Percentiles rank a stretch among this genome's conserved stretches.
Conservation (phyloP, 2,888 invertebrate genomes). For the Cabera pusaria region DNA sequence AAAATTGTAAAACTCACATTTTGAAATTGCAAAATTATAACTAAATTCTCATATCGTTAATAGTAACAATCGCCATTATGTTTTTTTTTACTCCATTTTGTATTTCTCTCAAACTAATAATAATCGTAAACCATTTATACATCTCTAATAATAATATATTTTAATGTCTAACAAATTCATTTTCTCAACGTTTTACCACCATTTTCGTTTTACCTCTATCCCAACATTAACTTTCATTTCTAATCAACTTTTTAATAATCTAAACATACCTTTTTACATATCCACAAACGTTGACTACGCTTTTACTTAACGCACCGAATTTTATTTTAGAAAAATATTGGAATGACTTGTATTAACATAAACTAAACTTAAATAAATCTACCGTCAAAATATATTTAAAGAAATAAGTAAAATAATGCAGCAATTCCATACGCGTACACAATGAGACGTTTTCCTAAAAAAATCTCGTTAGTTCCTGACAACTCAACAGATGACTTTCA, state of each 20-base stretch:
- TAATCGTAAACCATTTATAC: slow-evolving; percentile 82
- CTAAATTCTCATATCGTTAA: slow-evolving; percentile 83
- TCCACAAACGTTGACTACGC: slow-evolving; percentile 69
- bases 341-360: slow-evolving; percentile 64
- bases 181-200: slow-evolving; percentile 75
- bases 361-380: slow-evolving; percentile 44
- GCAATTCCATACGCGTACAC: slow-evolving; percentile 59
- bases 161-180: slow-evolving; percentile 82
- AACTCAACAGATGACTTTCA: too few relatives aligned
- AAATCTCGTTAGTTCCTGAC: too few relatives aligned
- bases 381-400: slow-evolving; percentile 40
- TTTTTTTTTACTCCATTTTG: slow-evolving; percentile 60
- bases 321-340: slow-evolving; percentile 73
- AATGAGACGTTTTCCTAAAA: too few relatives aligned
- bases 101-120: slow-evolving; percentile 78
- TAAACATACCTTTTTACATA: slow-evolving; percentile 80
- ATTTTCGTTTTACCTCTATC: slow-evolving; percentile 63
- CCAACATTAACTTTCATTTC: slow-evolving; percentile 76
- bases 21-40: slow-evolving; percentile 84
- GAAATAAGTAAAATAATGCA: slow-evolving; percentile 46
- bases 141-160: slow-evolving; percentile 82
- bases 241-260: slow-evolving; percentile 76
- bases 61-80: slow-evolving; percentile 81
- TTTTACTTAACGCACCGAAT: slow-evolving; percentile 62
- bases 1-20: slow-evolving; percentile 84